phyloP scores from a whole-genome alignment of 1,140 invertebrate species.

The Mylabris phalerata region DNA sequence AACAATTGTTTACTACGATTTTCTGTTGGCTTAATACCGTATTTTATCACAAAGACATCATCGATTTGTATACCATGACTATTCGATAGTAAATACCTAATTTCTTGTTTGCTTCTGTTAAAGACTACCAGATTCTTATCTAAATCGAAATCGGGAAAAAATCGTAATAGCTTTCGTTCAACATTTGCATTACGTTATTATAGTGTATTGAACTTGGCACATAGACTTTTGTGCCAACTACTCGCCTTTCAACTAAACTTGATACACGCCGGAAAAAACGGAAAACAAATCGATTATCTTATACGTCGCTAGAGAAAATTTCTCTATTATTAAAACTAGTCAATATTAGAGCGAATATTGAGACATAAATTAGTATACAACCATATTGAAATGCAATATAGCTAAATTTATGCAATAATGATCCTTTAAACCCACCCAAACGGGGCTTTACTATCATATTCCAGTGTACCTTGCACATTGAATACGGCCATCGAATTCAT shows the following conservation, averaged over 20 bases:
- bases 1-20: too few relatives aligned
- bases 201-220: conserved; percentile 6
- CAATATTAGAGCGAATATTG: neutral
- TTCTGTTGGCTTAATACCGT: too few relatives aligned
- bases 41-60: too few relatives aligned
- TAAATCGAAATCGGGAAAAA: conserved; percentile 21
- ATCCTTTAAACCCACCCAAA: conserved; percentile 1
- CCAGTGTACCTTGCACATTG: too few relatives aligned
- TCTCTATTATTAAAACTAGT: too few relatives aligned
- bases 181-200: conserved; percentile 19
- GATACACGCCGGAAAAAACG: neutral
- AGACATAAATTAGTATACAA: neutral
- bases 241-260: neutral
- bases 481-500: too few relatives aligned
- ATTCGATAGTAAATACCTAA: conserved; percentile 16
- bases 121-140: conserved; percentile 17
- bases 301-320: too few relatives aligned
- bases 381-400: conserved; percentile 5
- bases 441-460: conserved; percentile 4
- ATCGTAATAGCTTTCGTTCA: conserved; percentile 20
- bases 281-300: too few relatives aligned
- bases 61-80: neutral
- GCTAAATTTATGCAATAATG: conserved; percentile 13
- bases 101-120: conserved; percentile 17
- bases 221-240: conserved; percentile 2